phyloP scores from a whole-genome alignment of 2,888 invertebrate genomes.

The Drosophila testacea region DNA sequence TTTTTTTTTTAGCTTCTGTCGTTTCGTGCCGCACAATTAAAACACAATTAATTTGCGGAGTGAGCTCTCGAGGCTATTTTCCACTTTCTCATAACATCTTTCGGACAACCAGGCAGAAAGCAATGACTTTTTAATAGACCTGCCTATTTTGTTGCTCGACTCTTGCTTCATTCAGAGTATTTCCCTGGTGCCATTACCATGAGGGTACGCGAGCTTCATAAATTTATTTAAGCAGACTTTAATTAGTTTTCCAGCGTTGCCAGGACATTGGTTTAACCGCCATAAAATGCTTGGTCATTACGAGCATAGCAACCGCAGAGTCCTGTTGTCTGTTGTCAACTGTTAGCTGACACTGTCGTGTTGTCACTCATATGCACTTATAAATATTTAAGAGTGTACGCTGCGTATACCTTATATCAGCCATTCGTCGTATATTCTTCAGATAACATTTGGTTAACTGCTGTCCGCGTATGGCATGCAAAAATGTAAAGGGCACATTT shows the following conservation, averaged over 20 bases:
- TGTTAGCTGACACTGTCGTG: background rate
- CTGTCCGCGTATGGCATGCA: background rate
- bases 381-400: slow-evolving; percentile 21
- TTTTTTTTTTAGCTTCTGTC: slow-evolving; percentile 36
- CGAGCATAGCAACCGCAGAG: slow-evolving; percentile 1
- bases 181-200: slow-evolving; percentile 38
- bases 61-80: slow-evolving; percentile 35
- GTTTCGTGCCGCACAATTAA: slow-evolving; percentile 66
- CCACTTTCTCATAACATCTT: slow-evolving; percentile 40
- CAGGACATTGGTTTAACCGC: slow-evolving; percentile 37
- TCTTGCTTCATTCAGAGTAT: slow-evolving; percentile 10
- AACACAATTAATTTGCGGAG: slow-evolving; percentile 65
- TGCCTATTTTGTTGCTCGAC: slow-evolving; percentile 35
- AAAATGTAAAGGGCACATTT: background rate
- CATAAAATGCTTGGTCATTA: slow-evolving; percentile 35
- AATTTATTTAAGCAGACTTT: slow-evolving; percentile 58
- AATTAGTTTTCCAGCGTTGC: slow-evolving; percentile 59
- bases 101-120: slow-evolving; percentile 11
- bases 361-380: slow-evolving; percentile 3
- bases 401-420: slow-evolving; percentile 28
- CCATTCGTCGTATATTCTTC: background rate
- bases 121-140: slow-evolving; percentile 64
- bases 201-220: slow-evolving; percentile 28
- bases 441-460: background rate
- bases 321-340: background rate